A percentile compares a stretch with the other conserved stretches of the same genome.
Conservation (phyloP, 2,113 vertebrate species). For the Thalassoma bifasciatum region DNA sequence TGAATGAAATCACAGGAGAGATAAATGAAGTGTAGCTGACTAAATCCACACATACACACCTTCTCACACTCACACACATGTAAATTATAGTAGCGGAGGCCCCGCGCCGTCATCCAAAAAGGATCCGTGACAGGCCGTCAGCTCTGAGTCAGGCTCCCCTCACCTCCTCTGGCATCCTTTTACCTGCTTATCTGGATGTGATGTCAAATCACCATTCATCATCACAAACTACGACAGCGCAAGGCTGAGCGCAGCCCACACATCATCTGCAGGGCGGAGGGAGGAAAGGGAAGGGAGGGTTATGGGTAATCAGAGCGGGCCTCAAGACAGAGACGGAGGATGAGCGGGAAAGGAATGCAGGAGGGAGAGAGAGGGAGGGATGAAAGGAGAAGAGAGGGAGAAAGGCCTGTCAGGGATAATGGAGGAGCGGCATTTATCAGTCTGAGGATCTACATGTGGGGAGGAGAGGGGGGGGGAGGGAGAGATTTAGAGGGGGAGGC, state of each 20-base stretch:
- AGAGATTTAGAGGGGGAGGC: constrained; percentile 51
- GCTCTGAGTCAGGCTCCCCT: constrained; percentile 30
- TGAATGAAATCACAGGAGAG: constrained; percentile 16
- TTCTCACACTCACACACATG: neutral
- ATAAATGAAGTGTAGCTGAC: constrained; percentile 32
- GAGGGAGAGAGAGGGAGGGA: constrained; percentile 50
- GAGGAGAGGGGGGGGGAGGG: constrained; percentile 23
- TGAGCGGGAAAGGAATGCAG: constrained; percentile 72
- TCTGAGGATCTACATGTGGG: constrained; percentile 62
- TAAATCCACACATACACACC: constrained; percentile 4
- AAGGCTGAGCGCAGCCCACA: constrained; percentile 53
- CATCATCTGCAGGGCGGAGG: constrained; percentile 50
- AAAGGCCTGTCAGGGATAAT: constrained; percentile 71
- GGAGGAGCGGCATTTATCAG: constrained; percentile 75
- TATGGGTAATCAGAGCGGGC: constrained; percentile 66
- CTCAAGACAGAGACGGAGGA: constrained; percentile 60
- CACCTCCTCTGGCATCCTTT: constrained; percentile 60
- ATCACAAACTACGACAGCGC: constrained; percentile 49
- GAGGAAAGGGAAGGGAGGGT: constrained; percentile 49
- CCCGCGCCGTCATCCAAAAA: constrained; percentile 33
- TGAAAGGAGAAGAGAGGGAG: constrained; percentile 46
- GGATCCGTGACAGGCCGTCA: constrained; percentile 35
- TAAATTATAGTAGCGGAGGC: neutral
- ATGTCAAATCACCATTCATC: constrained; percentile 71
- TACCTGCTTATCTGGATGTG: constrained; percentile 65